These are phyloP conservation scores for Lepus americanus DNA, from an alignment of 2,113 vertebrate genomes.

Conservation along the genomic window DNA sequence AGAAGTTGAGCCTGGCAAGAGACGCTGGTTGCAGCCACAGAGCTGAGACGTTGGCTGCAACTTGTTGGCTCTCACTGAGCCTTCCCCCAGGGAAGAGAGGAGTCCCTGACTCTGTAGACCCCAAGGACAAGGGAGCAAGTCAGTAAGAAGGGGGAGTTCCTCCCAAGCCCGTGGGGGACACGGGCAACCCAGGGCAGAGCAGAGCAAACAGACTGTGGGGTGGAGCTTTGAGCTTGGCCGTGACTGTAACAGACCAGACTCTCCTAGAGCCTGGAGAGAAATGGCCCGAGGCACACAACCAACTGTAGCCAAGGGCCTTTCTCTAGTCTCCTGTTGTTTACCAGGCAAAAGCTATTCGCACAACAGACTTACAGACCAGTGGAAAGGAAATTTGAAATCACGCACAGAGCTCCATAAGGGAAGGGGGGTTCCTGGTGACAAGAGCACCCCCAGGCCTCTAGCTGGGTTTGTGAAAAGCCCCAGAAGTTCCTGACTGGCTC, in stretches of 20 bases:
- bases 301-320: background rate
- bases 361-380: background rate
- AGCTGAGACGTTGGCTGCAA: background rate
- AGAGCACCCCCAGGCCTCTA: too few species aligned
- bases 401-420: background rate
- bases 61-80: background rate
- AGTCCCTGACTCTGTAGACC: background rate
- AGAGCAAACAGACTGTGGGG: background rate
- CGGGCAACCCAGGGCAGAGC: too few species aligned
- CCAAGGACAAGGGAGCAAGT: background rate
- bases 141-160: too few species aligned
- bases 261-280: background rate
- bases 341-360: background rate
- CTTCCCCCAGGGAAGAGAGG: background rate
- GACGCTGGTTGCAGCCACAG: background rate
- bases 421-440: background rate
- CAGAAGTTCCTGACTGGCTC: background rate
- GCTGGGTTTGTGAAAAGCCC: background rate
- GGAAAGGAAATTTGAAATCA: background rate
- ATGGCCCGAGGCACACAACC: too few species aligned
- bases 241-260: rapidly evolving
- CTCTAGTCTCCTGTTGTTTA: background rate
- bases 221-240: background rate
- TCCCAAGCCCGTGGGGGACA: background rate
- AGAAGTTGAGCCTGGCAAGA: background rate